A percentile compares a stretch with the other conserved stretches of the same genome.
Conservation (phyloP, 2,888 invertebrate species). For the Dicranocentrus wangi region DNA sequence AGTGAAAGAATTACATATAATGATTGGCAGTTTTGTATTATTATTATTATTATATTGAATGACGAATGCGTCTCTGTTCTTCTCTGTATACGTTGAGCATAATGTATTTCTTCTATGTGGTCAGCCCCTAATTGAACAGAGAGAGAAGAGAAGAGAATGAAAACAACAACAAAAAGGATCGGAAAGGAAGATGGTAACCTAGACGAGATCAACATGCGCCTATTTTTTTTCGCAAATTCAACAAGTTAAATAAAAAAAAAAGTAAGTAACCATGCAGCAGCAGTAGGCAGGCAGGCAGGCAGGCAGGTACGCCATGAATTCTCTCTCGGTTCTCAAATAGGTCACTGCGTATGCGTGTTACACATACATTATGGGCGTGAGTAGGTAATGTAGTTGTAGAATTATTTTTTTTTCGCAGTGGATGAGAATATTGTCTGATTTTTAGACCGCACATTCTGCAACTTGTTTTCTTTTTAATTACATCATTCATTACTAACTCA, state of each 20-base stretch:
- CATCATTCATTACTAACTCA: conserved; percentile 28
- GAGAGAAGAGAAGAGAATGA: background rate
- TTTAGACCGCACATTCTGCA: conserved; percentile 37
- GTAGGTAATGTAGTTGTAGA: conserved; percentile 13
- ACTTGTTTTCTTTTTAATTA: conserved; percentile 45
- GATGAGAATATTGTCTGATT: conserved; percentile 25
- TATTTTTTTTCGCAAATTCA: conserved; percentile 15
- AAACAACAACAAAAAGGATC: background rate
- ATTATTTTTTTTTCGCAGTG: conserved; percentile 33
- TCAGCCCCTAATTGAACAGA: background rate
- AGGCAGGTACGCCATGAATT: conserved; percentile 13
- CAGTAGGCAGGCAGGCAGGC: no score
- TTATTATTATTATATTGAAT: background rate
- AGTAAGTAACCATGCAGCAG: no score
- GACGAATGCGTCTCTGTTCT: background rate
- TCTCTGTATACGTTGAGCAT: background rate
- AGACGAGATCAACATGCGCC: conserved; percentile 23
- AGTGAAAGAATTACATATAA: no score
- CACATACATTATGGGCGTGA: conserved; percentile 32
- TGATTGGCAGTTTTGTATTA: no score
- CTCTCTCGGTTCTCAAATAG: conserved; percentile 39
- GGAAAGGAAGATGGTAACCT: conserved; percentile 15
- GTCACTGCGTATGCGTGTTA: conserved; percentile 38
- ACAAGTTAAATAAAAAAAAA: background rate
- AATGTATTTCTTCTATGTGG: no score